These are phyloP conservation scores for Bettongia penicillata DNA, from an alignment of 2,113 vertebrate genomes.

Conservation along the genomic window DNA sequence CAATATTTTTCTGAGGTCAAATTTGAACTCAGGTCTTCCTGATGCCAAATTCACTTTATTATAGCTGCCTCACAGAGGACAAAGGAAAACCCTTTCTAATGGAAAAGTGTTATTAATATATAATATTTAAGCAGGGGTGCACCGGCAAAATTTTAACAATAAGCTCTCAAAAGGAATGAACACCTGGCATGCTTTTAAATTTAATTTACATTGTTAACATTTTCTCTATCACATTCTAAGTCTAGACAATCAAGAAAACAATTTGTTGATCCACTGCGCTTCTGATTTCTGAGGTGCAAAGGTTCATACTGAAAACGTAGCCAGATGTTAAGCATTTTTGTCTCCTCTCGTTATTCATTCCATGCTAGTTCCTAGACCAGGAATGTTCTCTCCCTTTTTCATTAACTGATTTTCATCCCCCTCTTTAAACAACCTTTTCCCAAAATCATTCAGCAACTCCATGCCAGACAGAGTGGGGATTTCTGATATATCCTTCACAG, in stretches of 20 bases:
- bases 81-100: neutral
- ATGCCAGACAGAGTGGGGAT: neutral
- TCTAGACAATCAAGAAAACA: neutral
- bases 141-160: neutral
- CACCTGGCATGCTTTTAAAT: neutral
- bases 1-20: neutral
- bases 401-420: neutral
- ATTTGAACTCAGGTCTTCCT: neutral
- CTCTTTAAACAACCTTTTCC: conserved; percentile 10
- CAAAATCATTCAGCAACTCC: neutral
- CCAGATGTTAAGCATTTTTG: neutral
- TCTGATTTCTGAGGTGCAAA: conserved; percentile 41
- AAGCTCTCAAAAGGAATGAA: neutral
- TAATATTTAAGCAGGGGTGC: neutral
- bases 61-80: neutral
- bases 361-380: neutral
- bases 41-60: neutral
- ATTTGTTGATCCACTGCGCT: neutral
- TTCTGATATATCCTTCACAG: neutral
- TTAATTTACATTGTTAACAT: neutral
- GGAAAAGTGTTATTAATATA: neutral
- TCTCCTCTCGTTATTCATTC: neutral
- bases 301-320: neutral
- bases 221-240: neutral
- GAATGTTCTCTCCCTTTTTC: neutral